These are phyloP conservation scores for Thaumatotibia leucotreta DNA, from an alignment of 1,140 invertebrate species.

Conservation along the genomic window DNA sequence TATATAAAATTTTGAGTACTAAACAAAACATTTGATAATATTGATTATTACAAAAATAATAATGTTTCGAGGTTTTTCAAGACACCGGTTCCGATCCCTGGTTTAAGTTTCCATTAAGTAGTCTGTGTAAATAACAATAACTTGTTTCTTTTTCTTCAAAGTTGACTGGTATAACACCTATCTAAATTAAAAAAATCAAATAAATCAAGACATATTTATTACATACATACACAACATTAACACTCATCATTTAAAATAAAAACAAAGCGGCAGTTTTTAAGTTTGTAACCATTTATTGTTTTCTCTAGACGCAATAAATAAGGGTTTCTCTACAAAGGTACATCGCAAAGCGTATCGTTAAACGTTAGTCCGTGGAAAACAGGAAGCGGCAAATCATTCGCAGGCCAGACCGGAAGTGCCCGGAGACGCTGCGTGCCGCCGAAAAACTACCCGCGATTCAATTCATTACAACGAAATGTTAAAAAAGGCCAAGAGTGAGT, in stretches of 20 bases:
- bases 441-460: slow-evolving; percentile 44
- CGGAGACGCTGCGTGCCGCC: slow-evolving; percentile 46
- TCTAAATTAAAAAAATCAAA: not conserved
- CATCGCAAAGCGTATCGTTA: slow-evolving; percentile 34
- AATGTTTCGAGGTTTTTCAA: too few species aligned
- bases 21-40: too few species aligned
- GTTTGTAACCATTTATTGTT: not conserved
- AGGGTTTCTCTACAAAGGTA: slow-evolving; percentile 19
- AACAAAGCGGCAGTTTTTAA: not conserved
- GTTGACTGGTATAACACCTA: too few species aligned
- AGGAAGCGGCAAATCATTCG: slow-evolving; percentile 61
- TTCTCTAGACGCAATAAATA: slow-evolving; percentile 34
- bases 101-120: too few species aligned
- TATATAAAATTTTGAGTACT: too few species aligned
- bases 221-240: too few species aligned
- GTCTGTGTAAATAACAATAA: too few species aligned
- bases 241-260: not conserved
- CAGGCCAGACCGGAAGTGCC: slow-evolving; percentile 39
- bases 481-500: not conserved
- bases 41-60: too few species aligned
- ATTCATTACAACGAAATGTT: slow-evolving; percentile 17
- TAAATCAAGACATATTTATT: not conserved
- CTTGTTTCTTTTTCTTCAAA: too few species aligned
- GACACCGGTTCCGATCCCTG: too few species aligned
- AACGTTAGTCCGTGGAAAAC: slow-evolving; percentile 30